Evolutionary conservation across 30 jellyfish, hydroid and myxozoan species (phyloP).

Genomic region (Hydra vulgaris): DNA sequence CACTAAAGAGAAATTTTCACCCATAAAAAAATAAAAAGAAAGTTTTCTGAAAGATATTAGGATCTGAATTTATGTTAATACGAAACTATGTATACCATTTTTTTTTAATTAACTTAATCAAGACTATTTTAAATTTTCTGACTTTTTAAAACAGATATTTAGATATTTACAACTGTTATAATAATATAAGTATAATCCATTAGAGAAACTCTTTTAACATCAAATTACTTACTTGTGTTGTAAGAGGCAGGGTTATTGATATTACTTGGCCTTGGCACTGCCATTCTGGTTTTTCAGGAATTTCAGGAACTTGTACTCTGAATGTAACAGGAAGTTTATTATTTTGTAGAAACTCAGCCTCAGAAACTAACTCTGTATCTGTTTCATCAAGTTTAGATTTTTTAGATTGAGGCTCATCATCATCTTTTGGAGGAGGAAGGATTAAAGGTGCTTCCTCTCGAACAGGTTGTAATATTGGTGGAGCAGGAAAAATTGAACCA

Average conservation of each 20-base stretch:
- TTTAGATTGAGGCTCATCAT: slow-evolving; percentile 73
- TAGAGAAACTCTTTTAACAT: background rate
- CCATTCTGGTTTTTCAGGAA: slow-evolving; percentile 93
- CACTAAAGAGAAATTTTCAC: no score
- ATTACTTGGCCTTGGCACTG: slow-evolving; percentile 78
- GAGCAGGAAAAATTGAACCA: slow-evolving; percentile 44
- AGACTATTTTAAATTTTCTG: no score
- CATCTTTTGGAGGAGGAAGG: slow-evolving; percentile 27
- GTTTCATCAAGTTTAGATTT: slow-evolving; percentile 39
- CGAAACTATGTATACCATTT: no score
- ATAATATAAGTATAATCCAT: no score
- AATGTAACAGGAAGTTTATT: slow-evolving; percentile 75
- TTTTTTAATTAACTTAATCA: no score
- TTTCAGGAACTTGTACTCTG: slow-evolving; percentile 79
- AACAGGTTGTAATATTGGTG: slow-evolving; percentile 35
- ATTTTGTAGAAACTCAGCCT: slow-evolving; percentile 55
- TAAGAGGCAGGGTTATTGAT: slow-evolving; percentile 46
- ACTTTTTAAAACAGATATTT: no score
- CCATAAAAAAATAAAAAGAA: no score
- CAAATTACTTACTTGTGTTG: slow-evolving; percentile 57
- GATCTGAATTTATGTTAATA: no score
- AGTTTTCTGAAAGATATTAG: no score
- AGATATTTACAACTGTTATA: no score
- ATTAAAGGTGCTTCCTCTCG: slow-evolving; percentile 9
- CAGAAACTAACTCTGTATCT: slow-evolving; percentile 65